phyloP scores from a whole-genome alignment of 53 echinoderm and acorn worm genomes.

The Hippasteria phrygiana region DNA sequence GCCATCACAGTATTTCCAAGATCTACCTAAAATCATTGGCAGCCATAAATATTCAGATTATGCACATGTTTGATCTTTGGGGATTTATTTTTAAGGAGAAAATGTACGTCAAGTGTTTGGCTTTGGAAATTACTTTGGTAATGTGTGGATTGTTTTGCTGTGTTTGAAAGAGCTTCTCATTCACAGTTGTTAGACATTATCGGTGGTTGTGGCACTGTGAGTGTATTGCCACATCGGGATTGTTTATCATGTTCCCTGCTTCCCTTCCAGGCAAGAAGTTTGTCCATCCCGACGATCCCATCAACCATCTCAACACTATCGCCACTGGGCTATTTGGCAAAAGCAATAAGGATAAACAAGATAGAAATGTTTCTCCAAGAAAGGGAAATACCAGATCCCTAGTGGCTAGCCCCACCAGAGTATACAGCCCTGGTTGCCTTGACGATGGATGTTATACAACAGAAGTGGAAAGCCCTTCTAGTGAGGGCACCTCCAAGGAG shows the following conservation, averaged over 20 bases:
- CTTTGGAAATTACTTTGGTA: neutral
- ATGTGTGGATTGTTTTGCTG: neutral
- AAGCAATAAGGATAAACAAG: slow-evolving; percentile 16
- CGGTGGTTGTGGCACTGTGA: neutral
- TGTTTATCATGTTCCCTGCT: neutral
- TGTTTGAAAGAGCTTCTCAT: neutral
- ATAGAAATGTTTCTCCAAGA: slow-evolving; percentile 26
- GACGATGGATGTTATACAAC: neutral
- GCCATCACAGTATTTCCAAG: no score
- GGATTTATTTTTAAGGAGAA: no score
- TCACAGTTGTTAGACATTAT: neutral
- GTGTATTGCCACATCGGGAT: neutral
- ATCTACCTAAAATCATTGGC: no score
- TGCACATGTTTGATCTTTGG: no score
- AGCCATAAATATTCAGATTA: no score
- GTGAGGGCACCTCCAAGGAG: neutral
- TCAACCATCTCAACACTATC: slow-evolving; percentile 67
- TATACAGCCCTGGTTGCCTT: slow-evolving; percentile 28
- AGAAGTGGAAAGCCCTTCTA: neutral
- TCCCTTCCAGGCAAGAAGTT: slow-evolving; percentile 26
- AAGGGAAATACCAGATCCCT: slow-evolving; percentile 26
- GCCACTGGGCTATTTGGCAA: slow-evolving; percentile 43
- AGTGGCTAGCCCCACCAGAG: neutral
- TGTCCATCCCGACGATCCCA: slow-evolving; percentile 69
- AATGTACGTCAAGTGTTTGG: no score